phyloP scores from a whole-genome alignment of 2,797 vertebrate genomes.

The Karalla daura region DNA sequence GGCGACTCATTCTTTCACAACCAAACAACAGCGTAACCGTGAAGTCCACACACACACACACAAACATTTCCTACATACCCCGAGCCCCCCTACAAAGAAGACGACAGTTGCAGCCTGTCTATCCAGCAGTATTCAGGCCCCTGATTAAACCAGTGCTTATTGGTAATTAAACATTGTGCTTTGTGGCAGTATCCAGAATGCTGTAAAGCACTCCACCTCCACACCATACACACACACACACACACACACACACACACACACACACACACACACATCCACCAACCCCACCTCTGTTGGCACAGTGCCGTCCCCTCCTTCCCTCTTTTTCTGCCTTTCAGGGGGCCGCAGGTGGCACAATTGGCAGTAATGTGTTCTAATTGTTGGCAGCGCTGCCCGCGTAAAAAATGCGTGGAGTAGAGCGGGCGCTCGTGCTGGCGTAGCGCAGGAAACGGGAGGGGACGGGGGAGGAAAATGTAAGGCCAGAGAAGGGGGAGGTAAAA shows the following conservation, averaged over 20 bases:
- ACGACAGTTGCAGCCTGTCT: constrained; percentile 66
- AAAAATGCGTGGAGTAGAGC: constrained; percentile 76
- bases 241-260: constrained; percentile 68
- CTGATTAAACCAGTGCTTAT: constrained; percentile 83
- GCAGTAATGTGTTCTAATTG: constrained; percentile 86
- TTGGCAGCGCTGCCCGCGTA: constrained; percentile 81
- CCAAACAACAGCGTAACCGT: constrained; percentile 47
- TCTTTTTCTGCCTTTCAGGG: constrained; percentile 76
- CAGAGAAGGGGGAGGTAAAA: not conserved
- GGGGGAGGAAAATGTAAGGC: constrained; percentile 15
- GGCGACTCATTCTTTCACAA: constrained; percentile 44
- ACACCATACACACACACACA: constrained; percentile 68
- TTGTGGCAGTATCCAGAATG: constrained; percentile 76
- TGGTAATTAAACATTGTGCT: constrained; percentile 85
- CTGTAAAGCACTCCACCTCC: constrained; percentile 63
- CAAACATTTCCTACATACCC: constrained; percentile 27
- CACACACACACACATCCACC: constrained; percentile 65
- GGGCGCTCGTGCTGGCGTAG: constrained; percentile 64
- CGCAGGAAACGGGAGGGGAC: constrained; percentile 48
- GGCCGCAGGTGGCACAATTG: constrained; percentile 85
- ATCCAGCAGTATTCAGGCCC: constrained; percentile 61
- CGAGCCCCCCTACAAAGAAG: constrained; percentile 46
- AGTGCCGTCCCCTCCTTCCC: constrained; percentile 54
- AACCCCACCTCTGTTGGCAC: constrained; percentile 71
- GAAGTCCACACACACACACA: constrained; percentile 19